Evolutionary conservation across 1,140 invertebrate species (phyloP), one percentile per base, ranked within the genome.

Genomic region (Drosophila mauritiana): DNA sequence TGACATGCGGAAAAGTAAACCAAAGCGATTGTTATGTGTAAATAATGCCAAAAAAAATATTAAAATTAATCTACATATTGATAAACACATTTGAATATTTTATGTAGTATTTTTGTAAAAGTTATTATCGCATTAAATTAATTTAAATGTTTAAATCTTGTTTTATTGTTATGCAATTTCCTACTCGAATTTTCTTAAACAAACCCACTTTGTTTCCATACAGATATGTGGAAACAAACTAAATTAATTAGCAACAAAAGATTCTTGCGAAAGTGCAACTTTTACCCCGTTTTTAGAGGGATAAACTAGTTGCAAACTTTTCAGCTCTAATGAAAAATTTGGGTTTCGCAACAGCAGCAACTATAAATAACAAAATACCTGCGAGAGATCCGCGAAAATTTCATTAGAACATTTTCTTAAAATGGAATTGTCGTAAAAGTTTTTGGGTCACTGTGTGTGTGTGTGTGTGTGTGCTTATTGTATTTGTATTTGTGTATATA

Each of bases 321-420:
- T 43, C 15, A 36, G 37, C 63, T 57, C 42, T 69, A 58, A 58
- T 59, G 72, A 59, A 76, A 76, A 68, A 43, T 75, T 49, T 57
- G 40, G 25, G 70, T 51, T 74, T 39, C 12, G 10, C 15, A 70
- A 40, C 27, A 51, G 55, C 51, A 55, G 49, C 54, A 49, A 62
- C 69, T 64, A 74, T 74, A 67, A 76, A 74, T 73, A 74, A 49
- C 37, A n/a, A 55, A 70, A 70, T 70, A 70, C 67, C 67, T 70
- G 43, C 20, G 48, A 13, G 37, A 31, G 22, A 40, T 10, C 22
- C 42, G 43, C 43, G 67, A 25, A 43, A 70, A 70, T 70, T 70
- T 70, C 67, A 70, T 70, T 70, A 57, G 49, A 42, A 57, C 42
- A 40, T 56, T 40, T 70, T 70, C 67, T 70, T 70, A 56, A 46